A percentile compares a stretch with the other conserved stretches of the same genome.
Evolutionary conservation across 2,113 vertebrate genomes (phyloP).

Genomic region (Eira barbara): DNA sequence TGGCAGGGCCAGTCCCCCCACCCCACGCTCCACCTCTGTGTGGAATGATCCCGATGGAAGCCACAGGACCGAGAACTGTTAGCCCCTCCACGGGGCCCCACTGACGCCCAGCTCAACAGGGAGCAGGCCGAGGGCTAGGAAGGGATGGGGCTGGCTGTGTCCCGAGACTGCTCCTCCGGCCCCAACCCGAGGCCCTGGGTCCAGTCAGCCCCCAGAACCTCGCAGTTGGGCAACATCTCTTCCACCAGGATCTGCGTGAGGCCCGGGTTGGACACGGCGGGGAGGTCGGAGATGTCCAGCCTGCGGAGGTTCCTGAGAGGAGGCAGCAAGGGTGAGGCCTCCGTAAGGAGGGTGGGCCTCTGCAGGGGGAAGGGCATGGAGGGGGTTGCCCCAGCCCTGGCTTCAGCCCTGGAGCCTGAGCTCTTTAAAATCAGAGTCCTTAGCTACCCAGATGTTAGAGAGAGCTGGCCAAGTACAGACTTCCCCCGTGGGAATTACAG

Average conservation of each 20-base stretch:
- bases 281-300: conserved; percentile 87
- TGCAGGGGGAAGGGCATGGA: neutral
- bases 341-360: fast-evolving
- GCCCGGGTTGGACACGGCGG: conserved; percentile 79
- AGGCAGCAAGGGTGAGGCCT: neutral
- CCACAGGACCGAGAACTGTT: neutral
- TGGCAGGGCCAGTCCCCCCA: neutral
- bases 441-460: neutral
- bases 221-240: conserved; percentile 90
- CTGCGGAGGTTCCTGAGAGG: conserved; percentile 82
- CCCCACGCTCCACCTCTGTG: fast-evolving
- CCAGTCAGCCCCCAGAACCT: conserved; percentile 83
- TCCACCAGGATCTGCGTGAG: conserved; percentile 89
- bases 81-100: fast-evolving
- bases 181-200: neutral
- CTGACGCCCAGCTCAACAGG: fast-evolving
- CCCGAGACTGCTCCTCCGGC: fast-evolving
- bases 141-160: neutral
- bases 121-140: neutral
- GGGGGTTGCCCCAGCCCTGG: neutral
- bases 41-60: neutral
- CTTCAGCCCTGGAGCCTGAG: neutral
- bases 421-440: neutral
- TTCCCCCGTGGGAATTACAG: neutral
- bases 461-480: neutral